Evolutionary conservation across 1,140 invertebrate species (phyloP).

Genomic region (Ganaspis sp.): DNA sequence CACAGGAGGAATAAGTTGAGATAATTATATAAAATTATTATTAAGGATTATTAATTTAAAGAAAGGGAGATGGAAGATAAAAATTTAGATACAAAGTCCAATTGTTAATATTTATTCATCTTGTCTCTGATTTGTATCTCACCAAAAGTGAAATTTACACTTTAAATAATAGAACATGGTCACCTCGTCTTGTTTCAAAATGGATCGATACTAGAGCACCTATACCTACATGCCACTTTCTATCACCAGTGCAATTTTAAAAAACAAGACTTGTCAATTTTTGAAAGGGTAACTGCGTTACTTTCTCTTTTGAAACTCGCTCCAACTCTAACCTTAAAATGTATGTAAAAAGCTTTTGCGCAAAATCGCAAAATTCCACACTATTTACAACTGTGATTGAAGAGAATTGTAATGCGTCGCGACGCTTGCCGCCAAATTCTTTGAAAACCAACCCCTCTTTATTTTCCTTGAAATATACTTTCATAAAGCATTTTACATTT

Average conservation of each 20-base stretch:
- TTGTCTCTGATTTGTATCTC: neutral
- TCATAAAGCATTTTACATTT: neutral
- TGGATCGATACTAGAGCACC: conserved; percentile 4
- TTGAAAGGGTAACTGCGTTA: neutral
- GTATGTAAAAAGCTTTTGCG: neutral
- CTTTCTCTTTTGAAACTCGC: neutral
- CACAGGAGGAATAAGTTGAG: too few relatives aligned
- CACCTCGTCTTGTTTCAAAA: neutral
- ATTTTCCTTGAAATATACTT: neutral
- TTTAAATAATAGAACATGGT: neutral
- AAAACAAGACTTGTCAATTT: conserved; percentile 4
- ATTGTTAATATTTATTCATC: neutral
- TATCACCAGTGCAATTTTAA: neutral
- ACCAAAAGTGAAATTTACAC: neutral
- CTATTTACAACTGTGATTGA: too few relatives aligned
- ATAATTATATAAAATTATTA: too few relatives aligned
- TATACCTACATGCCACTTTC: neutral
- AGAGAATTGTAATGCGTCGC: too few relatives aligned
- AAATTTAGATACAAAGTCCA: too few relatives aligned
- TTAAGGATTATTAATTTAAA: too few relatives aligned
- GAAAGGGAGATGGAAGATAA: too few relatives aligned
- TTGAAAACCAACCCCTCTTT: neutral
- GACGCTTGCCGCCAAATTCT: neutral
- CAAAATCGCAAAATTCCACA: too few relatives aligned
- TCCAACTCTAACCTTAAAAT: neutral